Base-by-base conservation (phyloP, 2,888 invertebrate species). In the Lissonota sp. region DNA sequence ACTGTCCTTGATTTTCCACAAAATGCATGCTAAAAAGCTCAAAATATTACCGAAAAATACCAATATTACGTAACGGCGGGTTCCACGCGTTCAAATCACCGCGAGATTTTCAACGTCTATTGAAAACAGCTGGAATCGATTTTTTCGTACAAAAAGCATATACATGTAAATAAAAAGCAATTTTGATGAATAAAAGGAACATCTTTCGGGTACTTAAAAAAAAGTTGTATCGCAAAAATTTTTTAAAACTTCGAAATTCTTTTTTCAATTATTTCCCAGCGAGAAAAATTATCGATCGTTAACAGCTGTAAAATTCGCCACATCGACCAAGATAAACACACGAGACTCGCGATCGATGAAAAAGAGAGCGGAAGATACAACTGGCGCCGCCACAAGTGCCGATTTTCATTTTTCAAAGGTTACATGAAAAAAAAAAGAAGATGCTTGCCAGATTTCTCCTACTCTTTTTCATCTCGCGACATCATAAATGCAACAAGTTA, bases 1-100 rank as follows among this genome's bases (percentile, higher is more conserved):
- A 46, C 10, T 12, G 10, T 46, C 44, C 7, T 37, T 46, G 6
- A 37, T 44, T 77, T 72, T 51, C 51, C 57, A 66, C 64, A 44
- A 12, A 53, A 10, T 5, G n/a, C 8, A 37, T 7, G 26, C 37
- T 37, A 10, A 10, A 7, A 4, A 67, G 49, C 26, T 6, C 10
- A 10, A 53, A 53, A n/a, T 16, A 6, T 69, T 55, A 44, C 42
- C 10, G 14, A 10, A n/a, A 16, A 44, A 42, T 10, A 63, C 3
- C 26, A 12, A 60, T 51, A 14, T 72, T 57, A 8, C 58, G 75
- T 67, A 4, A 4, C 51, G 55, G 26, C 26, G 26, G 26, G 26
- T 58, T n/a, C 71, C 71, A 71, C 60, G 71, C 71, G 60, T 71
- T 71, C 60, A 71, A 71, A 71, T 71, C 71, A 60, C 70, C 71